Evolutionary conservation across 1,140 invertebrate genomes (phyloP), one percentile per base, ranked within the genome.

Genomic region (Saccostrea cuccullata): DNA sequence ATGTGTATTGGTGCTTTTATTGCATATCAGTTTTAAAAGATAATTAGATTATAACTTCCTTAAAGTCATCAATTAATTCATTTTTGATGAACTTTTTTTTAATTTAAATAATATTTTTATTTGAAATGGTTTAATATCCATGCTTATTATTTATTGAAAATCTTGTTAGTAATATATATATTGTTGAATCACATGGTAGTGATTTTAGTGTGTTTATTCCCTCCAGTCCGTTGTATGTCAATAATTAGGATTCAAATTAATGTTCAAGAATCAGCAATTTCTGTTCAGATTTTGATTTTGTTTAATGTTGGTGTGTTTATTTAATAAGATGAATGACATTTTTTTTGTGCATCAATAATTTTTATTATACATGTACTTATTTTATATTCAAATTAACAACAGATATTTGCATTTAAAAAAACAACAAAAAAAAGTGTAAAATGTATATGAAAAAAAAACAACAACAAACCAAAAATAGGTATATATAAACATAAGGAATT

Each of bases 1-100:
- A 77, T 30, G 15, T 5, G 26, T 77, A 17, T 73, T 77, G 70
- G 70, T 77, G 85, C 55, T 86, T 64, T 64, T 86, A 86, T 30
- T 30, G 20, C 55, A 86, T 64, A 86, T 67, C 85, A 86, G 47
- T 67, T 67, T 60, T 20, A 30, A n/a, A 40, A 17, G 56, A 23
- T 20, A 36, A 86, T 67, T 30, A 40, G 64, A 9, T 8, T 6
- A 36, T 47, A 3, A 47, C 47, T 3, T 47, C 9, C 5, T 47
- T 47, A 47, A 47, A 47, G 47, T 47, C 47, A 47, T 8, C 9
- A 47, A 47, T 8, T 47, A 0, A 6, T 26, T 67, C 1, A 13
- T 11, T 13, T 15, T 77, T 77, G 23, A 77, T 13, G 30, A 30
- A 77, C 30, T 2, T 40, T 77, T 36, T 30, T 36, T 26, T 26